Conservation (phyloP, 92 coral and sea anemone species). For the Epizoanthus ramosus region DNA sequence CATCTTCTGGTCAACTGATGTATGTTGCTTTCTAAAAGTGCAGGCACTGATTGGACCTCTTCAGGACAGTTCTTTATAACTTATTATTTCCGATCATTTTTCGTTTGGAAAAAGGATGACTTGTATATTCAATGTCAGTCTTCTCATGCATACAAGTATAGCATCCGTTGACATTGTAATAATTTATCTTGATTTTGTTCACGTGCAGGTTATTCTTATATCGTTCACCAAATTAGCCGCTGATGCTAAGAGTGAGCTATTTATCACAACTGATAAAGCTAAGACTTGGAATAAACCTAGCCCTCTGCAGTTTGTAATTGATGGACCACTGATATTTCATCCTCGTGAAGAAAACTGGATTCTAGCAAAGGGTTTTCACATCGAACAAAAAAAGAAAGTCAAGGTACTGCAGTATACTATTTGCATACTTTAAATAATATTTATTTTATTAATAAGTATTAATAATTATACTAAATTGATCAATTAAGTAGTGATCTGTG, state of each 20-base stretch:
- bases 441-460: too few species aligned
- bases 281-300: constrained; percentile 33
- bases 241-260: constrained; percentile 50
- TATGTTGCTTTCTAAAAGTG: too few species aligned
- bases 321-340: constrained; percentile 73
- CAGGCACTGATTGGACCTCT: too few species aligned
- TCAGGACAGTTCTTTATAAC: too few species aligned
- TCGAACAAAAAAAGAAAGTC: not conserved
- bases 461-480: too few species aligned
- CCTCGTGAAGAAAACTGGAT: constrained; percentile 83
- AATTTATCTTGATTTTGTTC: not conserved
- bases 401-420: not conserved
- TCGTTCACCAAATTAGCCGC: constrained; percentile 53
- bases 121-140: not conserved
- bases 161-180: not conserved
- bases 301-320: constrained; percentile 52
- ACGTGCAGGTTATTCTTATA: constrained; percentile 70
- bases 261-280: constrained; percentile 72
- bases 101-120: too few species aligned
- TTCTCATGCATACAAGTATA: not conserved
- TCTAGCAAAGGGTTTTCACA: constrained; percentile 48
- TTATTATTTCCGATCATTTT: too few species aligned
- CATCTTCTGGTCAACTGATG: too few species aligned
- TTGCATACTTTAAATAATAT: too few species aligned
- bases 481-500: too few species aligned